Evolutionary conservation across 2,113 vertebrate species (phyloP).

Genomic region (Chionodraco myersi): DNA sequence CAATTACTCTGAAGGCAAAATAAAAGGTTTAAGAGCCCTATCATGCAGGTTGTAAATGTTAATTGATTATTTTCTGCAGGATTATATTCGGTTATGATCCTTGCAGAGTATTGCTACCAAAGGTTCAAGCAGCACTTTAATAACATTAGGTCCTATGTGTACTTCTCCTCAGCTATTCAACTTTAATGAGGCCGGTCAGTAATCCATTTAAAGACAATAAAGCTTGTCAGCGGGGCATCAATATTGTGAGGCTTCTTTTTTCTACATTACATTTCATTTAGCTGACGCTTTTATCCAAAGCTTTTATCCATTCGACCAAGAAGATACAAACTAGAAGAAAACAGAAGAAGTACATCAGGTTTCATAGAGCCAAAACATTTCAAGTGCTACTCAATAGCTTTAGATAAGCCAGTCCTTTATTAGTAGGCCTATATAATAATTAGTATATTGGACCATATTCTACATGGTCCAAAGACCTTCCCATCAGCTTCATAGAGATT

Average conservation of each 20-base stretch:
- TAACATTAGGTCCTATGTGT: constrained; percentile 30
- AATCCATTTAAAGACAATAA: constrained; percentile 48
- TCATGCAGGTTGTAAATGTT: constrained; percentile 30
- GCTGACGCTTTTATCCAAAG: too few species aligned
- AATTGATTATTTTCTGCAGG: constrained; percentile 29
- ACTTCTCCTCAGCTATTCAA: background rate
- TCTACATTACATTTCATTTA: too few species aligned
- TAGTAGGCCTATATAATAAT: too few species aligned
- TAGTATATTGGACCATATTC: too few species aligned
- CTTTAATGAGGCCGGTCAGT: constrained; percentile 41
- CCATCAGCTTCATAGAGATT: constrained; percentile 14
- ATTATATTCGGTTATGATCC: constrained; percentile 24
- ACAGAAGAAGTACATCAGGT: too few species aligned
- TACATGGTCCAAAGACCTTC: too few species aligned
- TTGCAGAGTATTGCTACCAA: constrained; percentile 4
- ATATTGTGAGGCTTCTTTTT: background rate
- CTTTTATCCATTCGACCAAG: too few species aligned
- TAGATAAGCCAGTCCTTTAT: too few species aligned
- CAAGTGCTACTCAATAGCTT: too few species aligned
- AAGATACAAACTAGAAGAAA: too few species aligned
- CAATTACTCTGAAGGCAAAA: constrained; percentile 12
- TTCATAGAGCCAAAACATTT: too few species aligned
- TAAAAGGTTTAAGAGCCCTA: constrained; percentile 16
- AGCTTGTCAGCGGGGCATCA: constrained; percentile 29
- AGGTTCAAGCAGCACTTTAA: constrained; percentile 29